These are phyloP conservation scores for Epinotia nisella DNA, from an alignment of 2,888 invertebrate genomes.

Conservation along the genomic window DNA sequence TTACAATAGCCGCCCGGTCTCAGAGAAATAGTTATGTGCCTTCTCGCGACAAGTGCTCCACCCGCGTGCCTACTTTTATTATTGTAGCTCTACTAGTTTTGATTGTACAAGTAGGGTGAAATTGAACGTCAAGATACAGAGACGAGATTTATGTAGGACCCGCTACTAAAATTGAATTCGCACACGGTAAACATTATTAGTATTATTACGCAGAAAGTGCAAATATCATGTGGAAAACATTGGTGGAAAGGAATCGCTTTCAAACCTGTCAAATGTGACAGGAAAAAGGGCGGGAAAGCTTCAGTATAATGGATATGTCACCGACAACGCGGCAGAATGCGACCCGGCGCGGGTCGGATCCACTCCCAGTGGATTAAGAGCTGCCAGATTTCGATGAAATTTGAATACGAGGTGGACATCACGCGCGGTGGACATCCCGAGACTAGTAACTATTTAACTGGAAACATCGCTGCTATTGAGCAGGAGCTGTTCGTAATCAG, in stretches of 20 bases:
- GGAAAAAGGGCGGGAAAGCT: slow-evolving; percentile 83
- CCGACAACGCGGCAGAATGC: slow-evolving; percentile 74
- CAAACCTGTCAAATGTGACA: slow-evolving; percentile 83
- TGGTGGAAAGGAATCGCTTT: slow-evolving; percentile 79
- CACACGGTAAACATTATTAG: slow-evolving; percentile 1
- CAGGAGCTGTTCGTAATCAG: slow-evolving; percentile 62
- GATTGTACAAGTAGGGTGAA: slow-evolving; percentile 47
- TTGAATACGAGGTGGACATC: slow-evolving; percentile 52
- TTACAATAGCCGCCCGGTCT: slow-evolving; percentile 49
- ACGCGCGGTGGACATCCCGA: slow-evolving; percentile 38
- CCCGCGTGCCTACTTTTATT: slow-evolving; percentile 46
- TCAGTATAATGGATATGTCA: slow-evolving; percentile 84
- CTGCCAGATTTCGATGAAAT: slow-evolving; percentile 65
- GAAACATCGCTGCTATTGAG: slow-evolving; percentile 36
- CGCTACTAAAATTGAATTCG: slow-evolving; percentile 23
- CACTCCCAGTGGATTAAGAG: slow-evolving; percentile 74
- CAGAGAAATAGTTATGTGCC: slow-evolving; percentile 49
- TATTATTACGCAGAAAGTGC: slow-evolving; percentile 21
- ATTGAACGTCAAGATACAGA: slow-evolving; percentile 48
- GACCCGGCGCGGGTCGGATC: slow-evolving; percentile 71
- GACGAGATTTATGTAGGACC: slow-evolving; percentile 21
- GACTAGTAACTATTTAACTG: slow-evolving; percentile 43
- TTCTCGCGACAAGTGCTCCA: slow-evolving; percentile 50
- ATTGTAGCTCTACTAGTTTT: slow-evolving; percentile 46
- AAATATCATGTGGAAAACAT: slow-evolving; percentile 70